Percentiles rank a stretch among this genome's conserved stretches.
Conservation (phyloP, 64 coral and sea anemone genomes). For the Astreopora myriophthalma region DNA sequence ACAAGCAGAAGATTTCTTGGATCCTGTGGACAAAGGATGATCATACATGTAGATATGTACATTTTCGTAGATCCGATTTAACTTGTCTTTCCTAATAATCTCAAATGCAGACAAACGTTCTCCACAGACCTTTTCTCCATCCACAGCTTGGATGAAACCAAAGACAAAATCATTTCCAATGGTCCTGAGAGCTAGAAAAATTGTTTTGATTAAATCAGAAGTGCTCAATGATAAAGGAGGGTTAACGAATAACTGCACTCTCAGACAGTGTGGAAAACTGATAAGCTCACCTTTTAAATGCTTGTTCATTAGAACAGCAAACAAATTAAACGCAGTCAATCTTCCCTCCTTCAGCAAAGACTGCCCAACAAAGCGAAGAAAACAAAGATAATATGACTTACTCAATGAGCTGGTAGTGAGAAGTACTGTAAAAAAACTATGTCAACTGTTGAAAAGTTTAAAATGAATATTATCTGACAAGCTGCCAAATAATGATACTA, state of each 20-base stretch:
- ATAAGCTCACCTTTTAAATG: slow-evolving; percentile 35
- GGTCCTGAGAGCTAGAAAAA: slow-evolving; percentile 71
- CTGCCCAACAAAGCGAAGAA: slow-evolving; percentile 2
- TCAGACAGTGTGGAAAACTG: neutral
- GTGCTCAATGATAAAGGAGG: too few species aligned
- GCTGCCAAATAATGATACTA: too few species aligned
- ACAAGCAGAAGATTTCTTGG: slow-evolving; percentile 89
- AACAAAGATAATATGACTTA: neutral
- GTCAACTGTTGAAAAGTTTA: too few species aligned
- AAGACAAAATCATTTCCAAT: slow-evolving; percentile 95
- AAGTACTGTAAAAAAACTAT: neutral
- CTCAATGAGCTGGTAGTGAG: neutral
- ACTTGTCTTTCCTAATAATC: too few species aligned
- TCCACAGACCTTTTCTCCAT: slow-evolving; percentile 92
- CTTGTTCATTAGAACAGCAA: slow-evolving; percentile 44
- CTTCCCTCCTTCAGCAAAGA: slow-evolving; percentile 43
- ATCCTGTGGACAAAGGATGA: slow-evolving; percentile 54
- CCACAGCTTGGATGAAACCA: slow-evolving; percentile 94
- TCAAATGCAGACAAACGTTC: neutral
- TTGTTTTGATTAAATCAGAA: too few species aligned
- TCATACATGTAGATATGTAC: too few species aligned
- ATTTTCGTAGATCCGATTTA: too few species aligned
- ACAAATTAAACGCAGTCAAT: slow-evolving; percentile 33
- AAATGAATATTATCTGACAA: too few species aligned
- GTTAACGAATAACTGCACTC: neutral